Percentiles rank a stretch among this genome's conserved stretches.
phyloP scores from a whole-genome alignment of 2,797 vertebrate species.

The Rhodeus uyekii region DNA sequence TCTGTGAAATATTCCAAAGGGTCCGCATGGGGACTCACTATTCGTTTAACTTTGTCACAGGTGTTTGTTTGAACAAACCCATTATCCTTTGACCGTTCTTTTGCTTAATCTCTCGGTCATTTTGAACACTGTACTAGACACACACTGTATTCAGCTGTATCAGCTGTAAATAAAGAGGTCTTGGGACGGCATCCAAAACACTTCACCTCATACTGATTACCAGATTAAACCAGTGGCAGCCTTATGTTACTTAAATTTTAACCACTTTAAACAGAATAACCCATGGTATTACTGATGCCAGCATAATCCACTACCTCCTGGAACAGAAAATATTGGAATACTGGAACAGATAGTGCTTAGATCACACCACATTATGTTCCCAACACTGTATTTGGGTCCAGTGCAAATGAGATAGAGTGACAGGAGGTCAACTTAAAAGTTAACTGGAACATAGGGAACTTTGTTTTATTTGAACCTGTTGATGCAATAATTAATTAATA shows the following conservation, averaged over 20 bases:
- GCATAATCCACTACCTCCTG: constrained; percentile 9
- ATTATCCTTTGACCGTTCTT: constrained; percentile 24
- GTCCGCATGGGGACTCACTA: not conserved
- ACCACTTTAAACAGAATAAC: constrained; percentile 17
- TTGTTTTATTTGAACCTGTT: no score
- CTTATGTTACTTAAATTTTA: constrained; percentile 12
- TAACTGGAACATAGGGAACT: not conserved
- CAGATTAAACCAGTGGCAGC: constrained; percentile 8
- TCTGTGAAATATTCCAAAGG: not conserved
- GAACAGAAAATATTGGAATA: constrained; percentile 45
- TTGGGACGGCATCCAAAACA: not conserved
- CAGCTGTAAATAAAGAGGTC: constrained; percentile 10
- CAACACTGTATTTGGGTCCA: not conserved
- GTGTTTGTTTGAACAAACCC: constrained; percentile 42
- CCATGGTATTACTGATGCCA: constrained; percentile 40
- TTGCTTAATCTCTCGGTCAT: not conserved
- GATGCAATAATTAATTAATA: not conserved
- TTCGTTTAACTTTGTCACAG: constrained; percentile 9
- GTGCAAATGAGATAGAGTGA: not conserved
- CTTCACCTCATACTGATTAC: not conserved
- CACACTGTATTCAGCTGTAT: constrained; percentile 8
- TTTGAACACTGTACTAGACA: constrained; percentile 16
- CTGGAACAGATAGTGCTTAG: constrained; percentile 20
- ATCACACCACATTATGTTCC: not conserved
- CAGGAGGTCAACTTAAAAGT: not conserved